Base-by-base conservation (phyloP, 2,797 vertebrate genomes). In the Characodon lateralis region DNA sequence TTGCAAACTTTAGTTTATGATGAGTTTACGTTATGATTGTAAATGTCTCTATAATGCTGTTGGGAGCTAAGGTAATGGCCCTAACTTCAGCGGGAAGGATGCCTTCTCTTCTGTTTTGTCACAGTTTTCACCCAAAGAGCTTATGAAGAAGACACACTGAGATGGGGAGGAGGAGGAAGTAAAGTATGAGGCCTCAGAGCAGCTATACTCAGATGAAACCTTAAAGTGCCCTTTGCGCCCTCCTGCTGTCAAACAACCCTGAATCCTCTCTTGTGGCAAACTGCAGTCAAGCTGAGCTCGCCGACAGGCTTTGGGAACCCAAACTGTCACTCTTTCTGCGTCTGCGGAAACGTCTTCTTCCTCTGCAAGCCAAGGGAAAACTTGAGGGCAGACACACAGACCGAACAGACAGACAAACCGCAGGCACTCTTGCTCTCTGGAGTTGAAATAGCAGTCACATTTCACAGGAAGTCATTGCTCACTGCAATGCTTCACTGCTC, bases 31-130 rank as follows among this genome's bases (percentile, higher is more conserved):
- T 85, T 81, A 68, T 51, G 84, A 83, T 93, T 92, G 91, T 94
- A 93, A 94, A 94, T 92, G 88, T 90, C 92, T 92, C 90, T 94
- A 93, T 91, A 89, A 89, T 93, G 89, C 79, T 84, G 78, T 76
- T 83, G 84, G 84, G 77, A 77, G 82, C 89, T 96, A 93, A 95
- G 91, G 89, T 93, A 92, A 94, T 89, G 89, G 89, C 89, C 90
- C 78, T 59, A 74, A 69, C 72, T 70, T 78, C 63, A 68, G 83
- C 61, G 65, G 79, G 85, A 82, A 87, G 86, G 84, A 91, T 43
- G 76, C 68, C 66, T 80, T 68, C 65, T 66, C 26, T 75, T 76
- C 74, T 58, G 71, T 41, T 82, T 78, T 90, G 87, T 43, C 39
- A n/a, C 65, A n/a, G n/a, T n/a, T 43, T 68, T 68, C 39, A 14